Evolutionary conservation across 2,113 vertebrate genomes (phyloP).

Genomic region (Zingel zingel): DNA sequence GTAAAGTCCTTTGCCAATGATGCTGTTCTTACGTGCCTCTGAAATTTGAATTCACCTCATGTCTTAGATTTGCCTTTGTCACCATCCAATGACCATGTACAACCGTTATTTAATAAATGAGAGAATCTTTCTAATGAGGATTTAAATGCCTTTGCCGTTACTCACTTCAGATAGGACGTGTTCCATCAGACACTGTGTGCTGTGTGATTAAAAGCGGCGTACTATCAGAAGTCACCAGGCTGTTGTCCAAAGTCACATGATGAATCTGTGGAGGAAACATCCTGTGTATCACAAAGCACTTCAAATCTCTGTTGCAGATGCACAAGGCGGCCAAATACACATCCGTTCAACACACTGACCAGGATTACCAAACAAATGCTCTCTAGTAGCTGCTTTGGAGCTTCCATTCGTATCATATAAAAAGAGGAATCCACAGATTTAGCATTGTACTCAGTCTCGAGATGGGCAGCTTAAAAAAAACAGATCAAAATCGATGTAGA

Average conservation of each 20-base stretch:
- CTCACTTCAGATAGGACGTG: constrained; percentile 12
- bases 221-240: background rate
- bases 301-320: background rate
- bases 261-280: constrained; percentile 36
- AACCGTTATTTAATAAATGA: constrained; percentile 30
- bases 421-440: background rate
- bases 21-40: background rate
- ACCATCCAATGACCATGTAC: background rate
- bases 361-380: background rate
- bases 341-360: background rate
- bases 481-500: background rate
- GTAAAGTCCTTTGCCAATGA: background rate
- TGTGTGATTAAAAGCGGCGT: background rate
- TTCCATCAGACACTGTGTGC: background rate
- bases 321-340: background rate
- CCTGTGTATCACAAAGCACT: constrained; percentile 5
- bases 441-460: background rate
- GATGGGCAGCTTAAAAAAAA: background rate
- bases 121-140: background rate
- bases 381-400: background rate
- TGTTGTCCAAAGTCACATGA: constrained; percentile 4
- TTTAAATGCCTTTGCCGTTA: background rate
- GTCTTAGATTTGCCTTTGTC: constrained; percentile 19
- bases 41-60: background rate
- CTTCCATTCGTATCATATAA: too few species aligned